phyloP scores from a whole-genome alignment of 2,888 invertebrate genomes.

The Mellilla xanthometata region DNA sequence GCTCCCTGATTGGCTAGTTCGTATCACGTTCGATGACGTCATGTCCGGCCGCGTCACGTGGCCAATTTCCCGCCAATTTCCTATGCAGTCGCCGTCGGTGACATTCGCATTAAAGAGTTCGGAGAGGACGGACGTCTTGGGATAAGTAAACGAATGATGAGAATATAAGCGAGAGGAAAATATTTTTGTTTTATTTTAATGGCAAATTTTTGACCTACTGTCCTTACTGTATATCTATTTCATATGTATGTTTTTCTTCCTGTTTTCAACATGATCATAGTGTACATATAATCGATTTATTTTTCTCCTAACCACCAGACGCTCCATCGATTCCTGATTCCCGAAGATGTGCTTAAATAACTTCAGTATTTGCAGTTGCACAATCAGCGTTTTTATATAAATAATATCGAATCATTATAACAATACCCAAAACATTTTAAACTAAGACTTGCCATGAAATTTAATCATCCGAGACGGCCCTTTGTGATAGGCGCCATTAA shows the following conservation, averaged over 20 bases:
- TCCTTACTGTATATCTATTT: too few species aligned
- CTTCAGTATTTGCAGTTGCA: too few species aligned
- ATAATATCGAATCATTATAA: constrained; percentile 13
- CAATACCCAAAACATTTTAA: constrained; percentile 23
- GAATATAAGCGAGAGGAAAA: too few species aligned
- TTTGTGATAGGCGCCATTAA: constrained; percentile 40
- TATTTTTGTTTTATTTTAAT: too few species aligned
- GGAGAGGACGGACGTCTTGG: constrained; percentile 28
- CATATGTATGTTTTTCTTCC: too few species aligned
- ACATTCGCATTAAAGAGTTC: constrained; percentile 40
- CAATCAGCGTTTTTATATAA: too few species aligned
- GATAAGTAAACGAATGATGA: not conserved
- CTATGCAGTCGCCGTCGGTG: constrained; percentile 50
- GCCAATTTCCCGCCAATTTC: constrained; percentile 75
- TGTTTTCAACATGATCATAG: too few species aligned
- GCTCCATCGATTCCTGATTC: too few species aligned
- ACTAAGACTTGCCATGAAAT: constrained; percentile 25
- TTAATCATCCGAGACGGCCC: constrained; percentile 33
- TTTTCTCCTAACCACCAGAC: too few species aligned
- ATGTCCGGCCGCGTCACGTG: constrained; percentile 68
- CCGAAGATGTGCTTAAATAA: not conserved
- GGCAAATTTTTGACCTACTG: too few species aligned
- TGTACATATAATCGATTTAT: too few species aligned
- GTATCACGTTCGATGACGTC: constrained; percentile 66
- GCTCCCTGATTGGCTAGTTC: constrained; percentile 69